A percentile compares a stretch with the other conserved stretches of the same genome.
phyloP scores from a whole-genome alignment of 2,888 invertebrate species.

The Platycheirus rosarum region DNA sequence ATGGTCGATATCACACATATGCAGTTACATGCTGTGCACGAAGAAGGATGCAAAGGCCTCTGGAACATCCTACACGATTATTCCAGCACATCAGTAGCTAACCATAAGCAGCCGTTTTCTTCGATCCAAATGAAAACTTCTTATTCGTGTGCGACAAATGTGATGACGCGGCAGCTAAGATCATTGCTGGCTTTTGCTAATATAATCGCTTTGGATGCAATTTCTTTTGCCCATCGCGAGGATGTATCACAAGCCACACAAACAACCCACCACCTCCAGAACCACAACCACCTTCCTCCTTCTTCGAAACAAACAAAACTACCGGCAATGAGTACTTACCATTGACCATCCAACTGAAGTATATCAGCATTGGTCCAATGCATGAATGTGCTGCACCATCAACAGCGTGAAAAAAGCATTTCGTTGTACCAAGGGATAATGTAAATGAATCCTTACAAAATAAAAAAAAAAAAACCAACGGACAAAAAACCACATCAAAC shows the following conservation, averaged over 20 bases:
- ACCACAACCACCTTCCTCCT: conserved; percentile 8
- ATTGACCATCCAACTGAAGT: conserved; percentile 31
- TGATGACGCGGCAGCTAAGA: conserved; percentile 66
- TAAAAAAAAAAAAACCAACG: conserved; percentile 21
- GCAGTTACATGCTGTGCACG: conserved; percentile 61
- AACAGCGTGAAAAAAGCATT: conserved; percentile 74
- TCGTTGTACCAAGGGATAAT: conserved; percentile 76
- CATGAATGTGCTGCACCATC: conserved; percentile 53
- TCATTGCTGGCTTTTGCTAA: conserved; percentile 66
- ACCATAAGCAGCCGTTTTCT: conserved; percentile 42
- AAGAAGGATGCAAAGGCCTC: conserved; percentile 43
- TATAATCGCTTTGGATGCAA: conserved; percentile 66
- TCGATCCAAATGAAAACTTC: conserved; percentile 11
- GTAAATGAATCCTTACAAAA: conserved; percentile 75
- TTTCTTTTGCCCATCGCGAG: conserved; percentile 60
- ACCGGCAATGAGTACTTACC: not conserved
- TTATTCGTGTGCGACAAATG: conserved; percentile 73
- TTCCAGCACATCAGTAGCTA: conserved; percentile 19
- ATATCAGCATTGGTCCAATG: conserved; percentile 46
- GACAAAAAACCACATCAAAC: conserved; percentile 18
- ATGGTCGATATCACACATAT: conserved; percentile 47
- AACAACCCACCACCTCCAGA: conserved; percentile 51
- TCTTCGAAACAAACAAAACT: conserved; percentile 9
- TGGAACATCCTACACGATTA: conserved; percentile 69
- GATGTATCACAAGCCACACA: conserved; percentile 40